phyloP scores from a whole-genome alignment of 2,113 vertebrate genomes.

The Mormoops blainvillei region DNA sequence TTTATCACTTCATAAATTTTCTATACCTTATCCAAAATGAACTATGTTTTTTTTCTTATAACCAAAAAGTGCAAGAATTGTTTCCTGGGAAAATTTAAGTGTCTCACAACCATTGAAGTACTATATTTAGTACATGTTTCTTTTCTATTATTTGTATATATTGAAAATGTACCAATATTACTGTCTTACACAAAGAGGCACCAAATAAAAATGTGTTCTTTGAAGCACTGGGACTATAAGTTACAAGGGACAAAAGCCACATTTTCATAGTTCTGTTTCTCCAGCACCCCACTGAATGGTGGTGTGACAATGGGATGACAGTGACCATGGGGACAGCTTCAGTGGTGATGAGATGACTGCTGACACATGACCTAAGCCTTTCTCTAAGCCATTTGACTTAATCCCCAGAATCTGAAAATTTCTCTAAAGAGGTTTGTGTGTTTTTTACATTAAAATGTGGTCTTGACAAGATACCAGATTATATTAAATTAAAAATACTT shows the following conservation, averaged over 20 bases:
- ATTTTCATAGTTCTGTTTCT: background rate
- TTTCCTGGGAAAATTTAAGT: background rate
- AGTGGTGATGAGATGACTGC: background rate
- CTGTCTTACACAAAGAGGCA: background rate
- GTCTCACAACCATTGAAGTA: background rate
- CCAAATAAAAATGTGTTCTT: background rate
- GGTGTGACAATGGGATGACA: too few relatives aligned
- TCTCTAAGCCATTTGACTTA: background rate
- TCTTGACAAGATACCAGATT: background rate
- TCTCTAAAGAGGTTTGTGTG: background rate
- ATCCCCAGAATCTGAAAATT: background rate
- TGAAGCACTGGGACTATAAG: background rate
- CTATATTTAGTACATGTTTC: background rate
- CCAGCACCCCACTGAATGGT: background rate
- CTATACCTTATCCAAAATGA: background rate
- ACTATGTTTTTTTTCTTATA: background rate
- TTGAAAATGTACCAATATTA: background rate
- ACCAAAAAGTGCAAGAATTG: background rate
- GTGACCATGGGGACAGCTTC: background rate
- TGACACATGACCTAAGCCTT: background rate
- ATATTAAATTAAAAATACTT: background rate
- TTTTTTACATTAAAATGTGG: background rate
- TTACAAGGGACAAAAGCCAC: background rate
- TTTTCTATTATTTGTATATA: background rate
- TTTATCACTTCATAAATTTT: background rate